A percentile compares a stretch with the other conserved stretches of the same genome.
These are phyloP conservation scores for Coelopa pilipes DNA, from an alignment of 2,888 invertebrate genomes.

Conservation along the genomic window DNA sequence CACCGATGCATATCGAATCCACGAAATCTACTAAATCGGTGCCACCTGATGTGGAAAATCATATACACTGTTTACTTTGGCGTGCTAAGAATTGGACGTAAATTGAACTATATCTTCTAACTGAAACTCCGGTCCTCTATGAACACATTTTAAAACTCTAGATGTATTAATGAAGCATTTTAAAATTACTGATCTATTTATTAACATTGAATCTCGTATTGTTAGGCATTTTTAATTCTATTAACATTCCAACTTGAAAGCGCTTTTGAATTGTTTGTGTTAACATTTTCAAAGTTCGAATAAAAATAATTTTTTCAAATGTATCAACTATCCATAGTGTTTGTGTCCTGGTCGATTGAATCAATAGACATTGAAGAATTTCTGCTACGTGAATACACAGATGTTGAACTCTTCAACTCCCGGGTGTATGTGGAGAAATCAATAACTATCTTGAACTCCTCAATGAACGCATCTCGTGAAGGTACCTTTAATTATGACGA, in stretches of 20 bases:
- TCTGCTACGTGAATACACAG: conserved; percentile 61
- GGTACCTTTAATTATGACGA: conserved; percentile 68
- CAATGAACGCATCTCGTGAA: conserved; percentile 74
- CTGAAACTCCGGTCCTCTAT: neutral
- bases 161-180: conserved; percentile 11
- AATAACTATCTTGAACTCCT: conserved; percentile 79
- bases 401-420: conserved; percentile 70
- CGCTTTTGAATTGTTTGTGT: neutral
- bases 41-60: conserved; percentile 61
- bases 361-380: conserved; percentile 60
- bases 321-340: conserved; percentile 27
- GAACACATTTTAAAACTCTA: conserved; percentile 12
- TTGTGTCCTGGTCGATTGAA: conserved; percentile 50
- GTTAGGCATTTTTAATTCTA: conserved; percentile 8
- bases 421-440: conserved; percentile 78
- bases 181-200: conserved; percentile 10
- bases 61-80: conserved; percentile 65
- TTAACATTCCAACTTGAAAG: conserved; percentile 16
- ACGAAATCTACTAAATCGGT: conserved; percentile 46
- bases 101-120: neutral
- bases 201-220: conserved; percentile 15
- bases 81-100: conserved; percentile 65
- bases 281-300: neutral
- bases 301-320: conserved; percentile 1
- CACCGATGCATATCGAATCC: conserved; percentile 54